phyloP scores from a whole-genome alignment of 2,113 vertebrate species.

The Crotalus horridus region DNA sequence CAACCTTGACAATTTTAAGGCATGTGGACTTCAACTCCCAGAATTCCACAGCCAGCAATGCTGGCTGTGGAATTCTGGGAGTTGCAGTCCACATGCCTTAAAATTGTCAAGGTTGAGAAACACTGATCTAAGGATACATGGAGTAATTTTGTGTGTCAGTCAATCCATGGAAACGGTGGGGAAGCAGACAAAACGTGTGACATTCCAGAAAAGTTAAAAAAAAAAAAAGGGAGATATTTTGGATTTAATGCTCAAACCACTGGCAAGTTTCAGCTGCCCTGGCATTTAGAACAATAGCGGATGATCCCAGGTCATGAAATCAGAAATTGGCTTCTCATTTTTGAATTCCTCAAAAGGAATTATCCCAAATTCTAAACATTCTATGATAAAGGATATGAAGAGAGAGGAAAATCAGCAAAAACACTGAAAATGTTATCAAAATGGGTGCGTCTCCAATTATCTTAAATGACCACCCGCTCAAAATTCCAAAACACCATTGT shows the following conservation, averaged over 20 bases:
- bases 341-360: neutral
- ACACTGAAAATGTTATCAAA: neutral
- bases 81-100: too few species aligned
- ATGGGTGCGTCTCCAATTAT: neutral
- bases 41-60: too few species aligned
- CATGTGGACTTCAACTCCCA: too few species aligned
- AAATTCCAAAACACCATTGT: neutral
- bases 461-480: neutral
- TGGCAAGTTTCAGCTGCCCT: neutral
- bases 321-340: neutral
- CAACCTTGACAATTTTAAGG: too few species aligned
- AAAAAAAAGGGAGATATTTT: accelerated
- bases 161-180: neutral
- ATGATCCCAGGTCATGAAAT: neutral
- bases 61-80: too few species aligned
- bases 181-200: neutral
- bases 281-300: neutral
- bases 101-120: too few species aligned
- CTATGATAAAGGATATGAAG: neutral
- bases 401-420: neutral
- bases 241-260: neutral
- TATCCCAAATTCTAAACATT: too few species aligned
- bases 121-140: too few species aligned
- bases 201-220: too few species aligned
- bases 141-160: neutral